A percentile compares a stretch with the other conserved stretches of the same genome.
These are phyloP conservation scores for Drosophila mulleri DNA, from an alignment of 2,888 invertebrate species.

Conservation along the genomic window DNA sequence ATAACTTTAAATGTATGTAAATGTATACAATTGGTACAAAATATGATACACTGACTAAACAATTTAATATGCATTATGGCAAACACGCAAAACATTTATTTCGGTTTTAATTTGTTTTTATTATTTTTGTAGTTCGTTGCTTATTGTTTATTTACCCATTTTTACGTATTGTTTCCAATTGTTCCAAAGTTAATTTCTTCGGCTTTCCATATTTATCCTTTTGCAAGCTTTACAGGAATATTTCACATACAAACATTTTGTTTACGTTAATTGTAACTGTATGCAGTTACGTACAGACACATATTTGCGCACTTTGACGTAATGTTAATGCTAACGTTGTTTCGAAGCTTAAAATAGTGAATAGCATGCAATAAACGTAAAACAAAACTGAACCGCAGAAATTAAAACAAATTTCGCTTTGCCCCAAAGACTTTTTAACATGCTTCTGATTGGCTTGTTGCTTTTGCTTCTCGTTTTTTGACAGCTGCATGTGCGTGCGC, in stretches of 20 bases:
- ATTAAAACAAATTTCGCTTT: constrained; percentile 12
- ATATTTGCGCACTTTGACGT: constrained; percentile 31
- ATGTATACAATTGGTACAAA: constrained; percentile 53
- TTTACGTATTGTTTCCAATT: constrained; percentile 91
- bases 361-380: constrained; percentile 44
- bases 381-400: constrained; percentile 24
- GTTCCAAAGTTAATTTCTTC: constrained; percentile 91
- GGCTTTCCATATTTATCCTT: constrained; percentile 94
- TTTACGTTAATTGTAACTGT: constrained; percentile 57
- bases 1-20: constrained; percentile 37
- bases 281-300: constrained; percentile 17
- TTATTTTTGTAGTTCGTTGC: constrained; percentile 44
- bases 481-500: constrained; percentile 49
- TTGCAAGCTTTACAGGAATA: constrained; percentile 92
- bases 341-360: constrained; percentile 20
- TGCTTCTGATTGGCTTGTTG: constrained; percentile 51
- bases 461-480: constrained; percentile 16
- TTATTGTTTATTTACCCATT: constrained; percentile 88
- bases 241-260: constrained; percentile 76
- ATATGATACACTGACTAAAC: constrained; percentile 69
- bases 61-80: constrained; percentile 57
- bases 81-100: constrained; percentile 67
- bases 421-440: constrained; percentile 37
- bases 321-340: constrained; percentile 35
- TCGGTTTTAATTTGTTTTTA: constrained; percentile 40